Conservation (phyloP, 2,113 vertebrate species). For the Spea bombifrons region DNA sequence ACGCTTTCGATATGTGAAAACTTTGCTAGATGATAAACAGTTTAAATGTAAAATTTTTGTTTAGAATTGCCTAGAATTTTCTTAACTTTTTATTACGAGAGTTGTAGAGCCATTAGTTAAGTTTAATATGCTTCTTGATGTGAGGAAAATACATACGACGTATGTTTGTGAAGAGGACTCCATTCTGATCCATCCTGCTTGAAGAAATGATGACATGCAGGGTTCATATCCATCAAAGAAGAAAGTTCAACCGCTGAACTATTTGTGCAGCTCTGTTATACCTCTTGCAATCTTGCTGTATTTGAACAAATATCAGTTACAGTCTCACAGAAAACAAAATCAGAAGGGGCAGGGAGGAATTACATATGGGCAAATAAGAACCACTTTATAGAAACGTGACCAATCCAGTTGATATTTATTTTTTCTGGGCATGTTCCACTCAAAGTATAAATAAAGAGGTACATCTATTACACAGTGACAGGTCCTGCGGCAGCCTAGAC, state of each 20-base stretch:
- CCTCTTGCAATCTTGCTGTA: slow-evolving; percentile 50
- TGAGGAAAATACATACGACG: slow-evolving; percentile 67
- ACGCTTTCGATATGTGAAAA: no score
- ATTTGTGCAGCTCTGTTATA: slow-evolving; percentile 45
- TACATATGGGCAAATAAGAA: slow-evolving; percentile 61
- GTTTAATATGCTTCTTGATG: slow-evolving; percentile 50
- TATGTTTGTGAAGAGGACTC: slow-evolving; percentile 66
- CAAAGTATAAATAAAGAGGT: slow-evolving; percentile 59
- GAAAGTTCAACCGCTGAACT: slow-evolving; percentile 4
- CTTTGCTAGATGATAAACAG: no score
- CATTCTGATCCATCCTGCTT: slow-evolving; percentile 66
- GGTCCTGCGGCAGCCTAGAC: slow-evolving; percentile 59
- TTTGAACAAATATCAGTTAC: slow-evolving; percentile 19
- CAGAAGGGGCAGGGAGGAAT: slow-evolving; percentile 59
- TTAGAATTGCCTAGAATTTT: no score
- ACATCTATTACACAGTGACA: slow-evolving; percentile 57
- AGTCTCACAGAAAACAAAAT: slow-evolving; percentile 18
- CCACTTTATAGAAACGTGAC: slow-evolving; percentile 63
- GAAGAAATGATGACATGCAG: slow-evolving; percentile 62
- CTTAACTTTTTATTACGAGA: not conserved
- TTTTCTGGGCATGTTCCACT: slow-evolving; percentile 61
- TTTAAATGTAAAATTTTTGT: no score
- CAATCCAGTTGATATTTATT: slow-evolving; percentile 54
- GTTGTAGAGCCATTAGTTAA: slow-evolving; percentile 37
- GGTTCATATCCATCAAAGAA: slow-evolving; percentile 61